Percentiles rank a stretch among this genome's conserved stretches.
phyloP scores from a whole-genome alignment of 1,140 invertebrate genomes.

The Battus philenor region DNA sequence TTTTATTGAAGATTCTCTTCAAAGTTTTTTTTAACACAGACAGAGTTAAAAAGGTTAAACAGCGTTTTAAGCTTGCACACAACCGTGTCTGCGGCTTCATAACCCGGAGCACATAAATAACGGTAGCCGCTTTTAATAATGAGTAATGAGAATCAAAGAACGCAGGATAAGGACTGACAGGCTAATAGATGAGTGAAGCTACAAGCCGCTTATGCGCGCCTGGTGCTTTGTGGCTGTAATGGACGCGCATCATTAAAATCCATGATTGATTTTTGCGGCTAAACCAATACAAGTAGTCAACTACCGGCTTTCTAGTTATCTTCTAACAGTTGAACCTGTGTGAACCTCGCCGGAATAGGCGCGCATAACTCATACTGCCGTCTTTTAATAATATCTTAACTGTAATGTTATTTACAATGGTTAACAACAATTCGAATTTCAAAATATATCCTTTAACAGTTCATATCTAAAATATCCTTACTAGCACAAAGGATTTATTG shows the following conservation, averaged over 20 bases:
- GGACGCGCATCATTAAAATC: conserved; percentile 44
- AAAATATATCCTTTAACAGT: too few relatives aligned
- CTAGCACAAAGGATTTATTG: too few relatives aligned
- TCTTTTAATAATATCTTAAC: too few relatives aligned
- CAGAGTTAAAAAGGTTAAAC: conserved; percentile 12
- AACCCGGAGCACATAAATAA: conserved; percentile 30
- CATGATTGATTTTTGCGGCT: conserved; percentile 51
- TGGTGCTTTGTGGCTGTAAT: conserved; percentile 41
- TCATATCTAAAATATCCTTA: too few relatives aligned
- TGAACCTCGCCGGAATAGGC: too few relatives aligned
- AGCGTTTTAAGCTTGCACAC: conserved; percentile 11
- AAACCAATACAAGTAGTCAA: conserved; percentile 55
- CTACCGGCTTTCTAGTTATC: conserved; percentile 39
- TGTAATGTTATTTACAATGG: too few relatives aligned
- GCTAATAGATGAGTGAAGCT: conserved; percentile 36
- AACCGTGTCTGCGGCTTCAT: conserved; percentile 28
- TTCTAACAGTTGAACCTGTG: too few relatives aligned
- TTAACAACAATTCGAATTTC: too few relatives aligned
- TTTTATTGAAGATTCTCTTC: not conserved
- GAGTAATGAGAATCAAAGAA: conserved; percentile 60
- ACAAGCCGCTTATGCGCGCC: conserved; percentile 25
- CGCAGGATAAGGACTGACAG: conserved; percentile 40
- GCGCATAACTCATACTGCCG: too few relatives aligned
- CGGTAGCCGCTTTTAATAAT: conserved; percentile 64
- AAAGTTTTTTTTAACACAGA: not conserved